These are phyloP conservation scores for Epizoanthus ramosus DNA, from an alignment of 92 coral and sea anemone species.

Conservation along the genomic window DNA sequence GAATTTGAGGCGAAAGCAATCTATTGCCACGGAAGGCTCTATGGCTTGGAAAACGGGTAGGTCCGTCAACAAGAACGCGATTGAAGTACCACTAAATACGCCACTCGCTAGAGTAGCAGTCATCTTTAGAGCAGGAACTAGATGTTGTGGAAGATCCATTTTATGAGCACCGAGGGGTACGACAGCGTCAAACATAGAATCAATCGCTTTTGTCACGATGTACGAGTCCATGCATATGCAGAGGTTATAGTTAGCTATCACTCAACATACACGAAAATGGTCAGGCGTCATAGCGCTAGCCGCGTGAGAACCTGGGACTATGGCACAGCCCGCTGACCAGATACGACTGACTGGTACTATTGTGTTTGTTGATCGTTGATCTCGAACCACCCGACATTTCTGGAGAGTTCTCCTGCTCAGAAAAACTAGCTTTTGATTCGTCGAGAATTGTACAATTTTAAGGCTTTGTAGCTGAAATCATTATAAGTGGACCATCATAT, in stretches of 20 bases:
- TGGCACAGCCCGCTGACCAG: slow-evolving; percentile 6
- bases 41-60: slow-evolving; percentile 20
- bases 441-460: neutral
- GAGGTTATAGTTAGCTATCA: neutral
- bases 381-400: no score
- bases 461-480: no score
- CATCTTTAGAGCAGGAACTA: slow-evolving; percentile 24
- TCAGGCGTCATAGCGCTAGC: slow-evolving; percentile 16
- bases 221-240: slow-evolving; percentile 29
- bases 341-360: neutral
- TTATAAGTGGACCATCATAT: no score
- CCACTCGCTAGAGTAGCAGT: slow-evolving; percentile 37
- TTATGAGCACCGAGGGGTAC: slow-evolving; percentile 23
- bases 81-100: slow-evolving; percentile 27
- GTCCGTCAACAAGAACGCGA: slow-evolving; percentile 34
- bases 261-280: neutral
- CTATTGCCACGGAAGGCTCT: slow-evolving; percentile 29
- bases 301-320: neutral
- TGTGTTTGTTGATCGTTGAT: neutral
- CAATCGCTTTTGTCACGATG: slow-evolving; percentile 10
- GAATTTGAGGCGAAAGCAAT: slow-evolving; percentile 37
- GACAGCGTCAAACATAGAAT: slow-evolving; percentile 11
- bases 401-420: no score
- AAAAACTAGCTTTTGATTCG: neutral
- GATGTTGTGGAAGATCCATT: slow-evolving; percentile 16